Evolutionary conservation across 2,888 invertebrate species (phyloP).

Genomic region (Brenthis ino): DNA sequence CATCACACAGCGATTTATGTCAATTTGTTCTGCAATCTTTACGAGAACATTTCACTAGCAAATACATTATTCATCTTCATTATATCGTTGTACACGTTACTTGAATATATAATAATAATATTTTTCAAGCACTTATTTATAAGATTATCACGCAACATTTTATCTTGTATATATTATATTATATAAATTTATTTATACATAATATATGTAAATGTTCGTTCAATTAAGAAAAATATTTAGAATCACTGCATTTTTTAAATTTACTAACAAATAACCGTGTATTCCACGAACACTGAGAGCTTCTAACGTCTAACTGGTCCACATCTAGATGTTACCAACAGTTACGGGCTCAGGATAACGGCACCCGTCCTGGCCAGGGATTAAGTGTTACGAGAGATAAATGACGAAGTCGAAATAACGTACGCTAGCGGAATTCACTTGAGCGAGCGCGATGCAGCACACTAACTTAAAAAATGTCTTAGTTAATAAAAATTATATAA

Average conservation of each 20-base stretch:
- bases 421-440: conserved; percentile 1
- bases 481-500: conserved; percentile 4
- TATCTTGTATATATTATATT: too few species aligned
- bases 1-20: conserved; percentile 7
- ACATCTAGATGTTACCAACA: conserved; percentile 24
- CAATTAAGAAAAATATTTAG: conserved; percentile 1
- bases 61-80: conserved; percentile 15
- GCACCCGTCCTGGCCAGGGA: conserved; percentile 31
- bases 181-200: too few species aligned
- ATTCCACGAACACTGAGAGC: conserved; percentile 16
- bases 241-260: not conserved
- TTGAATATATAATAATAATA: not conserved
- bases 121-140: not conserved
- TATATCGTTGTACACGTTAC: conserved; percentile 3
- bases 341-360: conserved; percentile 34
- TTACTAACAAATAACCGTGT: not conserved
- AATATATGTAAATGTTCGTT: too few species aligned
- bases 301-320: conserved; percentile 24
- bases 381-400: conserved; percentile 31
- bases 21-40: conserved; percentile 18
- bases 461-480: not conserved
- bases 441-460: not conserved
- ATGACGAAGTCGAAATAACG: conserved; percentile 23
- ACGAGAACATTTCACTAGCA: conserved; percentile 5
- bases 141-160: too few species aligned